Evolutionary conservation across 2,797 vertebrate genomes (phyloP).

Genomic region (Champsocephalus gunnari): DNA sequence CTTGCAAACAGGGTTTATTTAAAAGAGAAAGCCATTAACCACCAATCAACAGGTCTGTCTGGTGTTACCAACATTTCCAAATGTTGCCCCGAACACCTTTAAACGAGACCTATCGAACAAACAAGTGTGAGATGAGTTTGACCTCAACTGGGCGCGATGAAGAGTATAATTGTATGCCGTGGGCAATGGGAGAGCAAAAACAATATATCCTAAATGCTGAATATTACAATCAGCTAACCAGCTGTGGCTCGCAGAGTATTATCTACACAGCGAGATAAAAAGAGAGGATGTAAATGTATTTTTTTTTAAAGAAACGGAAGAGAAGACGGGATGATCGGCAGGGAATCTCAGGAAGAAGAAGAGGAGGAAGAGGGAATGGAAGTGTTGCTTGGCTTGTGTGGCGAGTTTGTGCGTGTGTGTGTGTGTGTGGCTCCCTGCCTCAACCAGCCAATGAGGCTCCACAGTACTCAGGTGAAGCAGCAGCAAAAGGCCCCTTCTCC

Average conservation of each 20-base stretch:
- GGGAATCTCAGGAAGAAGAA: constrained; percentile 47
- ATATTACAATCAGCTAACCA: constrained; percentile 6
- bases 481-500: constrained; percentile 85
- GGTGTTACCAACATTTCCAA: neutral
- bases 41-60: neutral
- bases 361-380: constrained; percentile 64
- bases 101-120: neutral
- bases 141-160: constrained; percentile 23
- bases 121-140: neutral
- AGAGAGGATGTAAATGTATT: constrained; percentile 26
- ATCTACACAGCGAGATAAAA: constrained; percentile 30
- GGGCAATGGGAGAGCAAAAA: constrained; percentile 40
- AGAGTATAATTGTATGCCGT: constrained; percentile 16
- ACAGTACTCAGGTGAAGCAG: constrained; percentile 85
- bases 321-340: constrained; percentile 54
- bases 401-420: constrained; percentile 40
- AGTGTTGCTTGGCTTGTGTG: constrained; percentile 62
- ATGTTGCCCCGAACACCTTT: neutral
- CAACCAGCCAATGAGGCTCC: constrained; percentile 75
- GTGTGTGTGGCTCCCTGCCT: constrained; percentile 52
- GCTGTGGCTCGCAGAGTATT: constrained; percentile 32
- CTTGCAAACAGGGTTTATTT: neutral
- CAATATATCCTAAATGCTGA: constrained; percentile 37
- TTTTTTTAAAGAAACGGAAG: constrained; percentile 10
- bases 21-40: neutral